Evolutionary conservation across 2,113 vertebrate species (phyloP).

Genomic region (Hippocampus abdominalis): DNA sequence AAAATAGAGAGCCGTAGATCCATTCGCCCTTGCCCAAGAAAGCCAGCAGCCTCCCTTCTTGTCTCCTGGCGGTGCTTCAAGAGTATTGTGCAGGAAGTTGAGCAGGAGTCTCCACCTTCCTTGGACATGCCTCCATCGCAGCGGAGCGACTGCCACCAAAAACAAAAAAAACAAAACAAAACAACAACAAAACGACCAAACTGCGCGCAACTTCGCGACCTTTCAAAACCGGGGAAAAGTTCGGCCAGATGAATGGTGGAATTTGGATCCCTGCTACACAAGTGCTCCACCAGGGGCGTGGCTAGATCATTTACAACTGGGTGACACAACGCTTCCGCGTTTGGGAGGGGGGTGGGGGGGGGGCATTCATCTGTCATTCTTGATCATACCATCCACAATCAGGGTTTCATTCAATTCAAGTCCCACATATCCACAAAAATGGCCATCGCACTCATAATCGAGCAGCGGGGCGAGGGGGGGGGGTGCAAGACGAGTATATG

Average conservation of each 20-base stretch:
- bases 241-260: conserved; percentile 61
- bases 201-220: conserved; percentile 61
- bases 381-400: too few relatives aligned
- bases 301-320: conserved; percentile 1
- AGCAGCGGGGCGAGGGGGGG: too few relatives aligned
- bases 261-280: conserved; percentile 11
- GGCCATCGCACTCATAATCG: too few relatives aligned
- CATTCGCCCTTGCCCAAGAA: conserved; percentile 54
- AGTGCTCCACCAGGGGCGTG: conserved; percentile 12
- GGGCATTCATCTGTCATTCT: too few relatives aligned
- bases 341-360: too few relatives aligned
- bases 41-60: conserved; percentile 25
- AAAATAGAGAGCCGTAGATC: conserved; percentile 32
- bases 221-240: conserved; percentile 18
- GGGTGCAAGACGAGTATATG: too few relatives aligned
- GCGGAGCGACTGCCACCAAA: conserved; percentile 39
- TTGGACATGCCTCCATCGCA: conserved; percentile 57
- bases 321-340: too few relatives aligned
- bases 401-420: too few relatives aligned
- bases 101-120: conserved; percentile 77
- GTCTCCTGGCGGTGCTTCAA: conserved; percentile 29
- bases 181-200: conserved; percentile 38
- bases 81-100: conserved; percentile 72
- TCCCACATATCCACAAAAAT: too few relatives aligned
- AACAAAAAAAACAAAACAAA: conserved; percentile 29